These are phyloP conservation scores for Ceramica pisi DNA, from an alignment of 2,888 invertebrate species.

Conservation along the genomic window DNA sequence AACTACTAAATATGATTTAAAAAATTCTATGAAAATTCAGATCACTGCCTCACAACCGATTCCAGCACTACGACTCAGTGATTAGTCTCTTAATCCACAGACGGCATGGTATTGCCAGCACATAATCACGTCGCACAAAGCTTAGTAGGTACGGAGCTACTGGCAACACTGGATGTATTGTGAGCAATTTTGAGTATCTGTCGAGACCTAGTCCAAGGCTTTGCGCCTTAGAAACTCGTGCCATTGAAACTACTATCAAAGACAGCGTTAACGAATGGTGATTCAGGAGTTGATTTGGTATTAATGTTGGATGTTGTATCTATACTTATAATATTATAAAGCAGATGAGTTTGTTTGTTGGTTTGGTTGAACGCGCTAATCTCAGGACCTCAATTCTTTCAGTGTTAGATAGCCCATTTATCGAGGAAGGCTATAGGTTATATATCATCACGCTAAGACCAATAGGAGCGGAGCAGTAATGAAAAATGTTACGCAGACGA, in stretches of 20 bases:
- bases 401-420: too few relatives aligned
- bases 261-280: neutral
- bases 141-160: slow-evolving; percentile 25
- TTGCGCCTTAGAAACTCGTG: slow-evolving; percentile 20
- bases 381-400: too few relatives aligned
- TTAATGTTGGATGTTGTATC: neutral
- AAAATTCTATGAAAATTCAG: neutral
- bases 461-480: too few relatives aligned
- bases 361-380: too few relatives aligned
- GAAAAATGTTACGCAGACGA: too few relatives aligned
- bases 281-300: neutral
- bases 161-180: slow-evolving; percentile 46
- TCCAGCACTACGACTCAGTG: neutral
- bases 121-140: slow-evolving; percentile 47
- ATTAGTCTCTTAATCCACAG: slow-evolving; percentile 10
- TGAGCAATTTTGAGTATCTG: slow-evolving; percentile 12
- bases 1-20: neutral
- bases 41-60: neutral
- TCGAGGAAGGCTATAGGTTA: too few relatives aligned
- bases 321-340: neutral
- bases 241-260: slow-evolving; percentile 13
- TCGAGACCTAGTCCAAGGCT: neutral
- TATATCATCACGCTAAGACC: too few relatives aligned
- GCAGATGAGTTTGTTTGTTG: too few relatives aligned
- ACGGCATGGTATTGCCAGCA: slow-evolving; percentile 16